phyloP scores from a whole-genome alignment of 2,797 vertebrate genomes.

The Nyctibius grandis region DNA sequence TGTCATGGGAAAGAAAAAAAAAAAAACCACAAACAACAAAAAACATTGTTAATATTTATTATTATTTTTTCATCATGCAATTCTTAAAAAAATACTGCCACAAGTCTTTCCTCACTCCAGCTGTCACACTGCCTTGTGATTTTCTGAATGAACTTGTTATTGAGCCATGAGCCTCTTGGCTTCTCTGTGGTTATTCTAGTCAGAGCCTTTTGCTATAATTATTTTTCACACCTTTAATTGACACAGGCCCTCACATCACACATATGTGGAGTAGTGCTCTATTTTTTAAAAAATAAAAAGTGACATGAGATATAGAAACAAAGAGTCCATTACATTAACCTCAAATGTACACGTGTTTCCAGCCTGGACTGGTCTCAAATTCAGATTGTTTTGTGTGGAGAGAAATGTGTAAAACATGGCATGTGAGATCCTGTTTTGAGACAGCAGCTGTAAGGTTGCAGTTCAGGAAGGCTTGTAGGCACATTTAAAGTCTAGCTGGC shows the following conservation, averaged over 20 bases:
- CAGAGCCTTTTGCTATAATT: not conserved
- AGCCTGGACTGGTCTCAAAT: not conserved
- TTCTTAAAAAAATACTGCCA: not conserved
- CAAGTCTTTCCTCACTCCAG: not conserved
- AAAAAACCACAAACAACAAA: not conserved
- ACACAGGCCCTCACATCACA: not conserved
- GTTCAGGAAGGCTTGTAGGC: not conserved
- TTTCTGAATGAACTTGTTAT: conserved; percentile 6
- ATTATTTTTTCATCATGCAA: conserved; percentile 16
- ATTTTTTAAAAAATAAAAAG: not conserved
- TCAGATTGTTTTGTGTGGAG: not conserved
- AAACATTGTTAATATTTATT: conserved; percentile 16
- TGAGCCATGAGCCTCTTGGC: not conserved
- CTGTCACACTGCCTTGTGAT: not conserved
- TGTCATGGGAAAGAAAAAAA: conserved; percentile 41
- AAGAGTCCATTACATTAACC: fast-evolving
- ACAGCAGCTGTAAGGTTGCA: not conserved
- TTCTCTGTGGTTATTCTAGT: conserved; percentile 4
- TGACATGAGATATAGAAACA: not conserved
- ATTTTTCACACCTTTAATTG: conserved; percentile 26
- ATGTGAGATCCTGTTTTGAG: not conserved
- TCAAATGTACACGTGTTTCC: not conserved
- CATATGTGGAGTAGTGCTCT: not conserved
- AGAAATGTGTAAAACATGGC: not conserved
- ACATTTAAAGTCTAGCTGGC: fast-evolving